These are phyloP conservation scores for Seriola quinqueradiata DNA, from an alignment of 2,113 vertebrate species.

Conservation along the genomic window DNA sequence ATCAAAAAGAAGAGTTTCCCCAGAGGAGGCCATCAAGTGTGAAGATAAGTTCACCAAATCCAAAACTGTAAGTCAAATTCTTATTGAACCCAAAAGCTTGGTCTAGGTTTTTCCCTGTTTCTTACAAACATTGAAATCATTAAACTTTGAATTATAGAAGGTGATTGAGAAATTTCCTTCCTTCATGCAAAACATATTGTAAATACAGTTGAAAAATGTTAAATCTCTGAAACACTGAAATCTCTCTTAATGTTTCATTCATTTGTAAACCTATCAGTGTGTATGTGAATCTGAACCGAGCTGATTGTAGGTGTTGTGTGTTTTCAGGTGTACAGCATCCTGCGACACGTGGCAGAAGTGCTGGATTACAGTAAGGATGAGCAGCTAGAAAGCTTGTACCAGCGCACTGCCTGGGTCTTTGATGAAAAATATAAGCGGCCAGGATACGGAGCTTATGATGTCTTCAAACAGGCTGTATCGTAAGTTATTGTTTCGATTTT, in stretches of 20 bases:
- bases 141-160: neutral
- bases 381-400: conserved; percentile 96
- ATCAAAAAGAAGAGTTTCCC: conserved; percentile 99
- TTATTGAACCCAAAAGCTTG: neutral
- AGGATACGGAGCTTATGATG: conserved; percentile 97
- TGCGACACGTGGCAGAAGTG: conserved; percentile 97
- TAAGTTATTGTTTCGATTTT: conserved; percentile 78
- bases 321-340: conserved; percentile 96
- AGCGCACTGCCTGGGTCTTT: conserved; percentile 98
- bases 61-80: conserved; percentile 91
- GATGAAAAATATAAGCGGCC: conserved; percentile 98
- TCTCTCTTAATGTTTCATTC: neutral
- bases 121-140: neutral
- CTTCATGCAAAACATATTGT: neutral
- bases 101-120: neutral
- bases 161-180: neutral
- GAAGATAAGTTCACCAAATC: conserved; percentile 99
- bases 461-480: conserved; percentile 98
- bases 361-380: conserved; percentile 97
- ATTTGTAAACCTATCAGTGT: neutral
- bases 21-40: conserved; percentile 98
- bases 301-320: neutral
- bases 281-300: neutral
- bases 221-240: neutral
- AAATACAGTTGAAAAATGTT: neutral